These are phyloP conservation scores for Tupaia chinensis DNA, from an alignment of 2,113 vertebrate genomes.

Conservation along the genomic window DNA sequence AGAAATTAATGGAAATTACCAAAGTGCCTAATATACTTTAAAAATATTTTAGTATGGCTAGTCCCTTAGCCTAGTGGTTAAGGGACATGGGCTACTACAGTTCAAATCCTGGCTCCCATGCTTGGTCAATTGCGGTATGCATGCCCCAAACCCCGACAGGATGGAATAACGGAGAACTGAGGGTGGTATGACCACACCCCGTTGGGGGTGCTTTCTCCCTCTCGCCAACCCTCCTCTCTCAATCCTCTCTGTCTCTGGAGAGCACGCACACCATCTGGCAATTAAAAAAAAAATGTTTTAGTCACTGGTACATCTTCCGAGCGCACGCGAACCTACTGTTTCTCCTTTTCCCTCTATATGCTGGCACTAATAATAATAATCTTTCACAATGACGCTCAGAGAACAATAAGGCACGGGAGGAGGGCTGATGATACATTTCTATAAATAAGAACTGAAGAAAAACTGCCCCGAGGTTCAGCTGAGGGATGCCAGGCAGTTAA, in stretches of 20 bases:
- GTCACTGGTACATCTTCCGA: neutral
- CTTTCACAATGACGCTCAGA: neutral
- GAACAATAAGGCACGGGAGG: slow-evolving; percentile 43
- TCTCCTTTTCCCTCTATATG: neutral
- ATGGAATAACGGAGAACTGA: no score
- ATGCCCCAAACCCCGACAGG: no score
- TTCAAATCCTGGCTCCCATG: no score
- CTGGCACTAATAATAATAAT: slow-evolving; percentile 29
- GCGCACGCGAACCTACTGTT: neutral
- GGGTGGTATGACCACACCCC: no score
- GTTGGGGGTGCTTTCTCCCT: no score
- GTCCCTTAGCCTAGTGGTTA: no score
- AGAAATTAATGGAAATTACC: neutral
- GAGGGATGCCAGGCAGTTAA: neutral
- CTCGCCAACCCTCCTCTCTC: no score
- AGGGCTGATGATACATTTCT: neutral
- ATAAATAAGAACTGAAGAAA: slow-evolving; percentile 52
- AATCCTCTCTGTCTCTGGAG: no score
- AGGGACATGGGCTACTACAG: no score
- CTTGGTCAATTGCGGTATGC: no score
- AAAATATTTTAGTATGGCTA: neutral
- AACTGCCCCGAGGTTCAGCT: neutral
- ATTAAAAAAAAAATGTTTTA: neutral
- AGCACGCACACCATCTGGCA: no score
- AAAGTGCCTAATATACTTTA: neutral